Evolutionary conservation across 2,797 vertebrate species (phyloP).

Genomic region (Anguilla marmorata): DNA sequence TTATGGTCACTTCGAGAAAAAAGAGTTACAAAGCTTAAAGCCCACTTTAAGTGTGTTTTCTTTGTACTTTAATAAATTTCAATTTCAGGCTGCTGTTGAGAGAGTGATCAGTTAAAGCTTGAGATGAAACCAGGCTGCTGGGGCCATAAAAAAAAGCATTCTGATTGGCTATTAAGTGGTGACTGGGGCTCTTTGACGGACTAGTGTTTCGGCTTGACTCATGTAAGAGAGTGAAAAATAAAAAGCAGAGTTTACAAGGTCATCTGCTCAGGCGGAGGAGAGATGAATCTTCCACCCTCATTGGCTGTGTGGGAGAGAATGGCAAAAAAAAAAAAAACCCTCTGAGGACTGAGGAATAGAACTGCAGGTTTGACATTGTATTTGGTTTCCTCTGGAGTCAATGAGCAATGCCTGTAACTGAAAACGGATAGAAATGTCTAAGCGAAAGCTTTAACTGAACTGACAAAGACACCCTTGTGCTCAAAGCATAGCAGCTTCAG

Average conservation of each 20-base stretch:
- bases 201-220: slow-evolving; percentile 21
- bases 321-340: not conserved
- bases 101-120: not conserved
- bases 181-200: not conserved
- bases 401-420: not conserved
- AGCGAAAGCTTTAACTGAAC: not conserved
- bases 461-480: not conserved
- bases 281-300: not conserved
- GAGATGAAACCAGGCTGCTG: not conserved
- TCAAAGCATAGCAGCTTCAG: not conserved
- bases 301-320: slow-evolving; percentile 5
- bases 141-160: not conserved
- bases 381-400: not conserved
- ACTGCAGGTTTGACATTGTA: not conserved
- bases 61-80: not conserved
- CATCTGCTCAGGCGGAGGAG: not conserved
- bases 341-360: not conserved
- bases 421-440: not conserved
- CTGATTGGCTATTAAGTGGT: not conserved
- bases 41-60: not conserved
- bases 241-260: slow-evolving; percentile 12
- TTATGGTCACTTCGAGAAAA: not conserved
- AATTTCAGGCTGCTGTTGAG: not conserved
- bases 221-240: slow-evolving; percentile 6
- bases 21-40: not conserved